A percentile compares a stretch with the other conserved stretches of the same genome.
Evolutionary conservation across 2,113 vertebrate genomes (phyloP).

Genomic region (Eubucco bourcierii): DNA sequence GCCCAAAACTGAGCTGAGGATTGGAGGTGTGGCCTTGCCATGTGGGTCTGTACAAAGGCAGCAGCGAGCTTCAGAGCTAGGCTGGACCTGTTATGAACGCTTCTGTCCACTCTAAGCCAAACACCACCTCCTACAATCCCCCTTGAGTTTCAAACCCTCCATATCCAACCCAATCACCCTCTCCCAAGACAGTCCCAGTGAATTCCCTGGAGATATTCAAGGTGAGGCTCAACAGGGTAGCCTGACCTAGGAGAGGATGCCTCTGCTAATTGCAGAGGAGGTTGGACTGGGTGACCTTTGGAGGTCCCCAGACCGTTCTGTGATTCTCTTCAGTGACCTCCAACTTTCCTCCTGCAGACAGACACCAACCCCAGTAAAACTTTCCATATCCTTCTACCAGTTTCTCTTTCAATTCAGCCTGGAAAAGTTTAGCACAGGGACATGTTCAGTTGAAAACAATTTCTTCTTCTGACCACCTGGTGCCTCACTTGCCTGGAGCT

Average conservation of each 20-base stretch:
- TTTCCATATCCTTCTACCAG: constrained; percentile 7
- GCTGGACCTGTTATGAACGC: background rate
- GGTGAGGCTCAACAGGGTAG: too few species aligned
- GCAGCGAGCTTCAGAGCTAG: background rate
- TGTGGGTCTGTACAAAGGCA: background rate
- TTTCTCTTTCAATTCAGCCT: background rate
- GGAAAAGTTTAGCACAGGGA: background rate
- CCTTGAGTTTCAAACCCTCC: background rate
- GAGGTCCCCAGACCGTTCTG: background rate
- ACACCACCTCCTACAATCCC: background rate
- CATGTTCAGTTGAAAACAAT: background rate
- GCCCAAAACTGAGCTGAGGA: too few species aligned
- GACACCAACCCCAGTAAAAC: background rate
- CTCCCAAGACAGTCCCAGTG: background rate
- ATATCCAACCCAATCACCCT: background rate
- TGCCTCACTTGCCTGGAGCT: background rate
- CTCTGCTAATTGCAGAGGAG: too few species aligned
- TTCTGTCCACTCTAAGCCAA: background rate
- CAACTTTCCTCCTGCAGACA: constrained; percentile 3
- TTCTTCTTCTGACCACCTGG: constrained; percentile 21
- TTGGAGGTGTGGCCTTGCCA: too few species aligned
- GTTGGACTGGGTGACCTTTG: too few species aligned
- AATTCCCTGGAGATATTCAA: background rate
- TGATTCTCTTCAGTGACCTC: background rate
- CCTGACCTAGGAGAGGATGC: too few species aligned